Evolutionary conservation across 2,888 invertebrate genomes (phyloP).

Genomic region (Brachypalpus laphriformis): DNA sequence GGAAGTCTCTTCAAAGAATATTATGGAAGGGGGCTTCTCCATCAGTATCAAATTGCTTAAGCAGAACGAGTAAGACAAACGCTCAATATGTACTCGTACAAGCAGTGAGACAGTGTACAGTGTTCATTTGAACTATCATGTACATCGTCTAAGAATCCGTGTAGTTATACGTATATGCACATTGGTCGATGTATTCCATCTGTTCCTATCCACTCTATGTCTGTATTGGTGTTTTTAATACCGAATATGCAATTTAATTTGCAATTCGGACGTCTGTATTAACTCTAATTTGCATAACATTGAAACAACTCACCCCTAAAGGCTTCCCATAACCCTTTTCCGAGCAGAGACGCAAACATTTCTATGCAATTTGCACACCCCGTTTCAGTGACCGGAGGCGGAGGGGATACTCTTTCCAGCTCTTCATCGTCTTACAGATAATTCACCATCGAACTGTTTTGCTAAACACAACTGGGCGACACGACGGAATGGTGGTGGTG

Average conservation of each 20-base stretch:
- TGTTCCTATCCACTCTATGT: slow-evolving; percentile 38
- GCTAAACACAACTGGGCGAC: slow-evolving; percentile 15
- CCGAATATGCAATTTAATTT: slow-evolving; percentile 77
- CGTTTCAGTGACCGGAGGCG: slow-evolving; percentile 17
- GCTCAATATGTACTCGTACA: neutral
- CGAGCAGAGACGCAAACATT: slow-evolving; percentile 54
- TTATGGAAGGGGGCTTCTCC: neutral
- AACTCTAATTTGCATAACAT: slow-evolving; percentile 77
- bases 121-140: slow-evolving; percentile 51
- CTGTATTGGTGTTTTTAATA: slow-evolving; percentile 70
- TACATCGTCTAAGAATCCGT: slow-evolving; percentile 33
- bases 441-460: slow-evolving; percentile 68
- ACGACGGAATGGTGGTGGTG: slow-evolving; percentile 1
- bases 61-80: slow-evolving; percentile 34
- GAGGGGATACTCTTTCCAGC: slow-evolving; percentile 48
- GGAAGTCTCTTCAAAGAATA: slow-evolving; percentile 2
- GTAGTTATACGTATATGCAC: too few species aligned
- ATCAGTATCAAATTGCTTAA: slow-evolving; percentile 31
- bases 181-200: slow-evolving; percentile 55
- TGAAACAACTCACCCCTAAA: slow-evolving; percentile 74
- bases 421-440: slow-evolving; percentile 68
- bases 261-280: slow-evolving; percentile 77
- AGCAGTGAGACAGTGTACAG: neutral
- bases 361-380: slow-evolving; percentile 48
- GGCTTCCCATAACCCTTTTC: slow-evolving; percentile 44